Base-by-base conservation (phyloP, 2,797 vertebrate species). In the Pseudotriccus pelzelni region DNA sequence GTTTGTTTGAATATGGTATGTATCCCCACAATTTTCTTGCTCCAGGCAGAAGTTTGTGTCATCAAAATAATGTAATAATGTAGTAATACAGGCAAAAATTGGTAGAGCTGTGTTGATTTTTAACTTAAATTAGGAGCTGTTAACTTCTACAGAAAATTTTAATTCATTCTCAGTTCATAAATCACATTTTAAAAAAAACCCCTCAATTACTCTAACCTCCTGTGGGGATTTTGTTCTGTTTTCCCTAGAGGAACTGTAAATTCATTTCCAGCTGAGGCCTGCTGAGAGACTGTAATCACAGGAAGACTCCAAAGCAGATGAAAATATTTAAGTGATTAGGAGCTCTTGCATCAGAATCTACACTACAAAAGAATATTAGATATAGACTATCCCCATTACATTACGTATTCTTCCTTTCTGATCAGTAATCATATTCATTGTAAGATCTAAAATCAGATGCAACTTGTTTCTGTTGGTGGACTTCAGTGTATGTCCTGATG, bases 271-370 rank as follows among this genome's bases (percentile, higher is more conserved):
- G 47, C 84, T 58, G 59, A 70, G 58, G 49, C 78, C 50, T 89
- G 32, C 84, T 91, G 90, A 81, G 88, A 70, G 46, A 56, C 21
- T 80, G 15, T 87, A 70, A 66, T 67, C 66, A 72, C 49, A 58
- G 62, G 25, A 87, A 59, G 32, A 37, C 28, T 87, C 24, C 46
- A 80, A 84, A 79, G 87, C 67, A 90, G 76, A 75, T 59, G 9
- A 92, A 89, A 92, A 76, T 89, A 58, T 47, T 90, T 74, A 58
- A 86, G 28, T 80, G 58, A 84, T 93, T 66, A 81, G 55, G 55
- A 90, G 23, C 58, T 84, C 44, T 86, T 83, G 39, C 1, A 1
- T 75, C 43, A 86, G 43, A 82, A 7, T 21, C 5, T 79, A 55
- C 25, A 6, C 17, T 84, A 32, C 52, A 63, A 66, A 76, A 79